These are phyloP conservation scores for Corythaixoides concolor DNA, from an alignment of 2,113 vertebrate species.

Conservation along the genomic window DNA sequence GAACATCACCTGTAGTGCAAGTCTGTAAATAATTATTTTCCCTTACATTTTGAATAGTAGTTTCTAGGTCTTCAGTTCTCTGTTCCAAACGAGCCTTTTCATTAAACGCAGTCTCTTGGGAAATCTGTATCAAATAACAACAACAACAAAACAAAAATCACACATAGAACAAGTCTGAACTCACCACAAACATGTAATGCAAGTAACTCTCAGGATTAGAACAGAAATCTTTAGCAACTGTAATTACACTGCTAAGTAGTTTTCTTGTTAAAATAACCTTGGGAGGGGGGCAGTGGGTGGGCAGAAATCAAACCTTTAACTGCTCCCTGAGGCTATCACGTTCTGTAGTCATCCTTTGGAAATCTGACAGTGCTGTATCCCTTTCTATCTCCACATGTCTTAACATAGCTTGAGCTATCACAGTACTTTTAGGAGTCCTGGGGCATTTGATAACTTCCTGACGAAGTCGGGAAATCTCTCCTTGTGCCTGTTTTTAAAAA, in stretches of 20 bases:
- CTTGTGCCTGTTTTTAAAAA: conserved; percentile 74
- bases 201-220: background rate
- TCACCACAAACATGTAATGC: background rate
- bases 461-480: conserved; percentile 75
- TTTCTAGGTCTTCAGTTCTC: conserved; percentile 81
- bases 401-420: conserved; percentile 73
- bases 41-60: conserved; percentile 75
- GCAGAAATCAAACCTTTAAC: conserved; percentile 71
- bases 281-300: background rate
- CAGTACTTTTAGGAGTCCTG: conserved; percentile 65
- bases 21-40: background rate
- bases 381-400: conserved; percentile 75
- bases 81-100: conserved; percentile 82
- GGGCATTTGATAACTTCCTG: conserved; percentile 73
- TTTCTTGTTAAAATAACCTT: background rate
- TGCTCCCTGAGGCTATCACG: conserved; percentile 77
- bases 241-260: background rate
- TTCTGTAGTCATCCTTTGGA: conserved; percentile 80
- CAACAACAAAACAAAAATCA: conserved; percentile 3
- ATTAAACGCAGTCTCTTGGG: conserved; percentile 78
- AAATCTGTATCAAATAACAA: conserved; percentile 75
- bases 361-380: conserved; percentile 73
- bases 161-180: background rate
- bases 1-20: background rate
- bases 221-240: background rate